Evolutionary conservation across 2,113 vertebrate genomes (phyloP).

Genomic region (Gymnocephalus cernua): DNA sequence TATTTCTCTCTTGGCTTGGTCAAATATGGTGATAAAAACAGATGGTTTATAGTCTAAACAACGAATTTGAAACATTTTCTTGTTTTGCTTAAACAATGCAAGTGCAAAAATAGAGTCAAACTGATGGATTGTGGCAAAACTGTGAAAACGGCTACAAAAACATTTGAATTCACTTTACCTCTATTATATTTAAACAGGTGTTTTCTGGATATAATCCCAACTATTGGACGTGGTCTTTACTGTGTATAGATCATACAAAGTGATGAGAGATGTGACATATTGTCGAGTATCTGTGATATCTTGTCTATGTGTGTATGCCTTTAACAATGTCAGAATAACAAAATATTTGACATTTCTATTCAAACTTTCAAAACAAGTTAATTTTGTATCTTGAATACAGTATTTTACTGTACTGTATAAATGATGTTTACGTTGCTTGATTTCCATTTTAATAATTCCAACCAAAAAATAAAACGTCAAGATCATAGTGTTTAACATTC

Average conservation of each 20-base stretch:
- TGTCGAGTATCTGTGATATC: conserved; percentile 3
- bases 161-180: not conserved
- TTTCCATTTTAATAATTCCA: conserved; percentile 11
- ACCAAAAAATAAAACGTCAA: not conserved
- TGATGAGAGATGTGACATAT: conserved; percentile 14
- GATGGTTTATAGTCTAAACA: not conserved
- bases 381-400: conserved; percentile 23
- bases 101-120: not conserved
- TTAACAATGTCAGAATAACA: not conserved
- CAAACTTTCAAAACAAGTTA: not conserved
- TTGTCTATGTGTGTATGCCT: conserved; percentile 13
- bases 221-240: not conserved
- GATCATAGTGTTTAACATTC: conserved; percentile 57
- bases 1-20: not conserved
- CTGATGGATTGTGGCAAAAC: conserved; percentile 7
- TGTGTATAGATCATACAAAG: not conserved
- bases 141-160: conserved; percentile 20
- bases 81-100: not conserved
- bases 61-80: not conserved
- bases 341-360: not conserved
- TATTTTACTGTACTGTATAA: conserved; percentile 14
- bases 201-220: not conserved
- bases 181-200: not conserved
- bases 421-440: not conserved
- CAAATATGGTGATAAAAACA: not conserved